These are phyloP conservation scores for Hypena proboscidalis DNA, from an alignment of 2,888 invertebrate genomes.

Conservation along the genomic window DNA sequence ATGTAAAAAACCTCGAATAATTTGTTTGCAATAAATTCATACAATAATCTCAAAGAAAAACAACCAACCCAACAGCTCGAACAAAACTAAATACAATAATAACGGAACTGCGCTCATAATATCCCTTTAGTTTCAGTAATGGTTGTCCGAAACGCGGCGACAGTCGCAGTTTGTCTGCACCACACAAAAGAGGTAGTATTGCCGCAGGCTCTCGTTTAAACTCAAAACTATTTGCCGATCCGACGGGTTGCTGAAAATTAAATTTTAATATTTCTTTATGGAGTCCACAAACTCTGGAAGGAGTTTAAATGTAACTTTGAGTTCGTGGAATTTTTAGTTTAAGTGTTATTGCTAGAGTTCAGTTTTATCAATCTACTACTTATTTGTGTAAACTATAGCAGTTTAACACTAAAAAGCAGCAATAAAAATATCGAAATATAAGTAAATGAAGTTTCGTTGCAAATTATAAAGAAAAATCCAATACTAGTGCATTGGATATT, in stretches of 20 bases:
- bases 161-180: not conserved
- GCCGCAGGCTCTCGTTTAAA: slow-evolving; percentile 24
- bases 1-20: no score
- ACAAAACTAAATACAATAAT: not conserved
- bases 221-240: slow-evolving; percentile 37
- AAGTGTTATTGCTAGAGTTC: no score
- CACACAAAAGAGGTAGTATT: slow-evolving; percentile 5
- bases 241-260: slow-evolving; percentile 9
- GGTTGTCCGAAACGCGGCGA: not conserved
- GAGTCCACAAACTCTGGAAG: slow-evolving; percentile 1
- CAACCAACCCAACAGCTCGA: no score
- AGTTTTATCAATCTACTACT: no score
- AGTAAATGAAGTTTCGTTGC: no score
- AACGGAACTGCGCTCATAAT: not conserved
- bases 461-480: no score
- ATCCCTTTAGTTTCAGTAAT: not conserved
- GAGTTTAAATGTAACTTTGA: slow-evolving; percentile 6
- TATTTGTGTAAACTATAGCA: no score
- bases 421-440: no score
- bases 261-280: slow-evolving; percentile 22
- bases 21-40: no score
- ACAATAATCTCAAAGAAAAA: no score
- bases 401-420: no score
- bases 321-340: not conserved
- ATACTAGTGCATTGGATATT: no score